Conservation (phyloP, 2,113 vertebrate genomes). For the Labeo rohita region DNA sequence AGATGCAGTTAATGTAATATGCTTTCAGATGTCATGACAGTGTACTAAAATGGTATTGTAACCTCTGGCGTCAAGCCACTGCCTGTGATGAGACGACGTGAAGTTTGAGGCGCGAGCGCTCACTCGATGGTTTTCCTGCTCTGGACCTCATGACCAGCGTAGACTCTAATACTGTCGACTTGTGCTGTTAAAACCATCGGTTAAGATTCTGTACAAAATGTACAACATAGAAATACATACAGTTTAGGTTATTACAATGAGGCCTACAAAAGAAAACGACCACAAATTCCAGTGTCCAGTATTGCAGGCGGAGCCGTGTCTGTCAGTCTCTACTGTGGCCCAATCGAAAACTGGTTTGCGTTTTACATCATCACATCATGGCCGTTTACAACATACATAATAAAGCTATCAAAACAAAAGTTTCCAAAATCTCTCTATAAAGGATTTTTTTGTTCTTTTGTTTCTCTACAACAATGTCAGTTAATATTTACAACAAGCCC, state of each 20-base stretch:
- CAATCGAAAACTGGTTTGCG: constrained; percentile 61
- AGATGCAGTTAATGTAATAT: constrained; percentile 52
- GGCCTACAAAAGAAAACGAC: constrained; percentile 87
- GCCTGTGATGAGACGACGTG: constrained; percentile 25
- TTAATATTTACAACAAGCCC: constrained; percentile 90
- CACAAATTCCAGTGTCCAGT: constrained; percentile 82
- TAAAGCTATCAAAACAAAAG: constrained; percentile 84
- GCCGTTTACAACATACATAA: constrained; percentile 86
- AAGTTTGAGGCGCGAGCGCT: constrained; percentile 34
- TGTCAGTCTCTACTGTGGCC: constrained; percentile 67
- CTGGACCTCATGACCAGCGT: constrained; percentile 58
- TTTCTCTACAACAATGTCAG: constrained; percentile 85
- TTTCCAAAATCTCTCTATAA: constrained; percentile 91
- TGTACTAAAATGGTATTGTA: constrained; percentile 43
- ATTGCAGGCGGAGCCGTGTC: constrained; percentile 83
- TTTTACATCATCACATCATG: constrained; percentile 76
- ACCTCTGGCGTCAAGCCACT: background rate
- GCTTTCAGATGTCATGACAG: constrained; percentile 33
- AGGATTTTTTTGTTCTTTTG: constrained; percentile 75
- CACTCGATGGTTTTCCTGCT: constrained; percentile 38
- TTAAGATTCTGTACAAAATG: constrained; percentile 91
- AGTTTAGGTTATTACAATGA: constrained; percentile 92
- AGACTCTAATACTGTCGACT: constrained; percentile 80
- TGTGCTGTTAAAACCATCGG: constrained; percentile 94
- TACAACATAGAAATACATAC: constrained; percentile 96